phyloP scores from a whole-genome alignment of 1,140 invertebrate species.

The Thalassaphorura encarpata region DNA sequence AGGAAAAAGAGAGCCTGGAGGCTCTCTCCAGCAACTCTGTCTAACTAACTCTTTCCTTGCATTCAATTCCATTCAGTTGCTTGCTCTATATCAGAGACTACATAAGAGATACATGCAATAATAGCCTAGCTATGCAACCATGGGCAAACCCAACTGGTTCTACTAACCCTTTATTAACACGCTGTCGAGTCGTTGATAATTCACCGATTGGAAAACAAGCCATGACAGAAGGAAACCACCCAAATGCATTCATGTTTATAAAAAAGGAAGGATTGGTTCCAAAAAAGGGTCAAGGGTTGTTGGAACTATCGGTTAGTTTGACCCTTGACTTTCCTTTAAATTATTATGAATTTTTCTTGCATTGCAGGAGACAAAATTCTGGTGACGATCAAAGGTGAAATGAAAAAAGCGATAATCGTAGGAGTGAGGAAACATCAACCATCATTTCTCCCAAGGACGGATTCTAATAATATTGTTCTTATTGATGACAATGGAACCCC shows the following conservation, averaged over 20 bases:
- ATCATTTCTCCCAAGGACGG: conserved; percentile 77
- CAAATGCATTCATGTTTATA: conserved; percentile 78
- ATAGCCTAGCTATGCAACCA: no score
- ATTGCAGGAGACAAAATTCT: conserved; percentile 73
- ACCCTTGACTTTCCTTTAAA: background rate
- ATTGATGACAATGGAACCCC: conserved; percentile 87
- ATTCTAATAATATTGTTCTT: conserved; percentile 93
- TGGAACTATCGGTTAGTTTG: conserved; percentile 50
- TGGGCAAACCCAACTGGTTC: no score
- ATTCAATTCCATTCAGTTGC: no score
- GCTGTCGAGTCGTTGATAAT: conserved; percentile 89
- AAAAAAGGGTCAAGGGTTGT: conserved; percentile 44
- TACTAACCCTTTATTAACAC: no score
- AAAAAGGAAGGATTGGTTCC: conserved; percentile 52
- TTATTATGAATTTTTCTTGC: conserved; percentile 20
- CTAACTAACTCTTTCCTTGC: no score
- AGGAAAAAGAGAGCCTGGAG: no score
- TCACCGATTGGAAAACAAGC: conserved; percentile 86
- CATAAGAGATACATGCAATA: no score
- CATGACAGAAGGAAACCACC: conserved; percentile 87
- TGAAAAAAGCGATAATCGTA: conserved; percentile 90
- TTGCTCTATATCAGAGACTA: no score
- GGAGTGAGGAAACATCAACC: conserved; percentile 78
- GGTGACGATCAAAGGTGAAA: conserved; percentile 93
- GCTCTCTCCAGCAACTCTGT: no score